These are phyloP conservation scores for Sphyrna mokarran DNA, from an alignment of 2,113 vertebrate genomes.

Conservation along the genomic window DNA sequence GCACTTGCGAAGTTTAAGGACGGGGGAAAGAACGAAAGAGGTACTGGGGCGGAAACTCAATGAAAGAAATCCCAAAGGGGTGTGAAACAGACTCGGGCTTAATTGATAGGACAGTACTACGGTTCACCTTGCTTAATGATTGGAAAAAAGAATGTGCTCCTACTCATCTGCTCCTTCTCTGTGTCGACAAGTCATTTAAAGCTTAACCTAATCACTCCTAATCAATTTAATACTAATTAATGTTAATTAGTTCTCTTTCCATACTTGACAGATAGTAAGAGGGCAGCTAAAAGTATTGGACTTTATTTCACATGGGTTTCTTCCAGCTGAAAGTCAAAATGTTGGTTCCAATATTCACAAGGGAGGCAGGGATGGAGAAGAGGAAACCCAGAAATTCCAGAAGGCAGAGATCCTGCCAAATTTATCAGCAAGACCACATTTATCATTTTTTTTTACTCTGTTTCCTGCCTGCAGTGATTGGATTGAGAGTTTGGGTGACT, in stretches of 20 bases:
- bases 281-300: not conserved
- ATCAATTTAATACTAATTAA: not conserved
- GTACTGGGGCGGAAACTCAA: not conserved
- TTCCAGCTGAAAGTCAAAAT: not conserved
- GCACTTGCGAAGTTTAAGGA: not conserved
- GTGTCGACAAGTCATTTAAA: not conserved
- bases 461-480: not conserved
- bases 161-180: not conserved
- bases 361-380: not conserved
- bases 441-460: not conserved
- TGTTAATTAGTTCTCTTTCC: not conserved
- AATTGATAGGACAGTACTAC: not conserved
- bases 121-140: not conserved
- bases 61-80: not conserved
- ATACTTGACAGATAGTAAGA: not conserved
- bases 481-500: not conserved
- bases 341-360: not conserved
- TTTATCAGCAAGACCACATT: not conserved
- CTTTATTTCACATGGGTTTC: not conserved
- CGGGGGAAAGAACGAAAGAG: not conserved
- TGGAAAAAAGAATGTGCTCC: not conserved
- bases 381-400: not conserved
- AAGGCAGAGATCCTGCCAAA: not conserved
- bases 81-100: not conserved
- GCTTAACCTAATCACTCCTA: not conserved